Base-by-base conservation (phyloP, 2,113 vertebrate species). In the Orycteropus afer region DNA sequence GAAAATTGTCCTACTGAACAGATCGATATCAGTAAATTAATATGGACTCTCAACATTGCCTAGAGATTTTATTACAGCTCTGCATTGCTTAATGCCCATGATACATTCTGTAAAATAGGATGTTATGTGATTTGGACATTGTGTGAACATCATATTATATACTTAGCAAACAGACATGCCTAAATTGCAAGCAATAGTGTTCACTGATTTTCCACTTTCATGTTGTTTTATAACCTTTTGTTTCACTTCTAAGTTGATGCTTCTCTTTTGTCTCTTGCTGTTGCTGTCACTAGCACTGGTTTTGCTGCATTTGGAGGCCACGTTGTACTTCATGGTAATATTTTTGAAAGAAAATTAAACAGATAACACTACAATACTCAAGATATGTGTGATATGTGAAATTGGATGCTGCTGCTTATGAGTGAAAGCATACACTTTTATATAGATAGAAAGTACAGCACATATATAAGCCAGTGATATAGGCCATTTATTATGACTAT, bases 1-100 rank as follows among this genome's bases (percentile, higher is more conserved):
- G 83, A 93, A 90, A 92, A 82, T 85, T 91, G 73, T 88, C 42
- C 86, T 90, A 32, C 34, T 80, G 57, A 89, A 57, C 20, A 89
- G 32, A 81, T 2, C 84, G 81, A 27, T 61, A 78, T 85, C 40
- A 67, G n/a, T 91, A 84, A 79, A 18, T 82, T 90, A 69, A 10
- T 65, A 76, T 74, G 32, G 61, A 78, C 51, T 89, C n/a, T 85
- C 20, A 86, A 89, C 22, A 47, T 69, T 80, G 29, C 37, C 77
- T 84, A 59, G 63, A 85, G 67, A 89, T 61, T 65, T 89, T 37
- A 76, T 53, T 74, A 65, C 63, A 65, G 63, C 12, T 34, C 11
- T 65, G 63, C 9, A 11, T 12, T 15, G 12, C 29, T 65, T 34
- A 65, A 65, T 65, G 63, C 32, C 63, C 32, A 15, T 15, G 4